Evolutionary conservation across 2,888 invertebrate genomes (phyloP).

Genomic region (Drosophila monieri): DNA sequence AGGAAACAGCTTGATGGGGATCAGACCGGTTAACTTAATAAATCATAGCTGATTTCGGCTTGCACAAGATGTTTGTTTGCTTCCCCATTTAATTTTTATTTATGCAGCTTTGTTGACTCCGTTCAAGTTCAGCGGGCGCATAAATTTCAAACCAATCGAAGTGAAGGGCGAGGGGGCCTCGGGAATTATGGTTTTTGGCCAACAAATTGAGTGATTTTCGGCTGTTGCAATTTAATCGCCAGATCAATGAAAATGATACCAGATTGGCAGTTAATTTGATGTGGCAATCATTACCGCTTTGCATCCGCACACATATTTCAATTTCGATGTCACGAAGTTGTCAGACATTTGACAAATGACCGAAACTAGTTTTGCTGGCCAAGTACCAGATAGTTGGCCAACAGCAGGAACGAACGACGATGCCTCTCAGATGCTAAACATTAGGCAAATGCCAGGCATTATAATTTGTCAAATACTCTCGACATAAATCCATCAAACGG

Average conservation of each 20-base stretch:
- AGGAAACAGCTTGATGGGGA: slow-evolving; percentile 9
- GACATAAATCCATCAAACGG: slow-evolving; percentile 71
- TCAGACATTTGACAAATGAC: slow-evolving; percentile 42
- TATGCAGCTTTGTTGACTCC: slow-evolving; percentile 28
- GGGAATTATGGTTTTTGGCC: slow-evolving; percentile 15
- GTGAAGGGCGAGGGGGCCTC: slow-evolving; percentile 15
- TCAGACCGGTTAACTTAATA: slow-evolving; percentile 48
- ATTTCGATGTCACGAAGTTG: slow-evolving; percentile 40
- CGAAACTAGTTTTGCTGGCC: slow-evolving; percentile 18
- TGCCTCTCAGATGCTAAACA: slow-evolving; percentile 31
- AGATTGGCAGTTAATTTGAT: slow-evolving; percentile 38
- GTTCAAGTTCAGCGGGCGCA: slow-evolving; percentile 61
- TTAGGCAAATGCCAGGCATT: slow-evolving; percentile 59
- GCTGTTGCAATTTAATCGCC: slow-evolving; percentile 26
- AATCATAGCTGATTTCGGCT: slow-evolving; percentile 60
- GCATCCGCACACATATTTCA: slow-evolving; percentile 34
- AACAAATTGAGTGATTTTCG: slow-evolving; percentile 34
- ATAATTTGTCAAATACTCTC: slow-evolving; percentile 69
- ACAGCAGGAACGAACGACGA: slow-evolving; percentile 34
- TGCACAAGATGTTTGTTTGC: slow-evolving; percentile 39
- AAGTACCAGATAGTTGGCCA: slow-evolving; percentile 43
- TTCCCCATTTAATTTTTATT: slow-evolving; percentile 30
- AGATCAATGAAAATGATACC: slow-evolving; percentile 42
- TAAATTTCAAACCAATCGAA: slow-evolving; percentile 56
- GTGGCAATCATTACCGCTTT: slow-evolving; percentile 23